These are phyloP conservation scores for Pelodiscus sinensis DNA, from an alignment of 2,113 vertebrate genomes.

Conservation along the genomic window DNA sequence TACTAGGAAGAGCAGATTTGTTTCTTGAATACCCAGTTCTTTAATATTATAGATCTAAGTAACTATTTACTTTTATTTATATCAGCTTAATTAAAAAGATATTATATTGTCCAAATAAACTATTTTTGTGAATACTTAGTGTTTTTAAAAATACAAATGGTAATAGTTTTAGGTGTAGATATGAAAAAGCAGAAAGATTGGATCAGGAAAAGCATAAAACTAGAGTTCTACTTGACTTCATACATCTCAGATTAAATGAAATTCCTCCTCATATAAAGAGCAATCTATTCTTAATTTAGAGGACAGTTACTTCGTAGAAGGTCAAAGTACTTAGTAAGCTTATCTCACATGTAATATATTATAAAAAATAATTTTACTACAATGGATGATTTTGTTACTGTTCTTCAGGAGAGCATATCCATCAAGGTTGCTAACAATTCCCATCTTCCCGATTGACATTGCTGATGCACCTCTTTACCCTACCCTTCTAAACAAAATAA, in stretches of 20 bases:
- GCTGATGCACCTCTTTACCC: rapidly evolving
- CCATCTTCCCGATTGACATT: not conserved
- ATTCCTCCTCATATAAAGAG: not conserved
- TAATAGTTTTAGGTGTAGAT: not conserved
- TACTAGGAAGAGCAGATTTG: not conserved
- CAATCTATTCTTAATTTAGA: not conserved
- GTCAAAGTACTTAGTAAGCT: not conserved
- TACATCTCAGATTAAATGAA: not conserved
- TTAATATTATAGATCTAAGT: conserved; percentile 1
- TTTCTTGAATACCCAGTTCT: not conserved
- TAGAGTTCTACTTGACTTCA: not conserved
- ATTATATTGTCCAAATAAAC: not conserved
- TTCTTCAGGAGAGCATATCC: not conserved
- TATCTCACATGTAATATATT: not conserved
- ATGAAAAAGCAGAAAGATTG: not conserved
- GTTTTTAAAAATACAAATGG: not conserved
- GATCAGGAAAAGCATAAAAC: not conserved
- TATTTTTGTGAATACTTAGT: not conserved
- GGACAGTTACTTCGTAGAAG: not conserved
- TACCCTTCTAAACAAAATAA: not conserved
- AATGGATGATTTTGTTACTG: not conserved
- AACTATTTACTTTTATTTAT: not conserved
- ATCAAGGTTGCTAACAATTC: not conserved
- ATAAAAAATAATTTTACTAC: not conserved
- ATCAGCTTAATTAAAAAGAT: not conserved